These are phyloP conservation scores for Dolichallabes microphthalmus DNA, from an alignment of 2,113 vertebrate genomes.

Conservation along the genomic window DNA sequence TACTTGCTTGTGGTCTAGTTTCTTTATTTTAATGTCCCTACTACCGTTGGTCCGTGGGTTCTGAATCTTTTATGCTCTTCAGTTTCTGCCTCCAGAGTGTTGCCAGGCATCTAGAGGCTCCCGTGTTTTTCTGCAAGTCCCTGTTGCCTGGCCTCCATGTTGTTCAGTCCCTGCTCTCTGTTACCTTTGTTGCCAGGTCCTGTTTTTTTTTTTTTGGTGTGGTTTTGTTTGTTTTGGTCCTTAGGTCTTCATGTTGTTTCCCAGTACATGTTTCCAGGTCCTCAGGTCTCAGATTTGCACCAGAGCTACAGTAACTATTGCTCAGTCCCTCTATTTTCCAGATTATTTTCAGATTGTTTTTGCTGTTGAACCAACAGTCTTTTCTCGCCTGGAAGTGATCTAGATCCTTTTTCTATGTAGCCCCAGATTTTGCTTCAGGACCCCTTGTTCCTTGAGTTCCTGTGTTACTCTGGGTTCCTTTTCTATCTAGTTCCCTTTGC, in stretches of 20 bases:
- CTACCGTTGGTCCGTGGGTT: neutral
- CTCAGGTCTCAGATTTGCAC: neutral
- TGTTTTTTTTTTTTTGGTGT: neutral
- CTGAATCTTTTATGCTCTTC: neutral
- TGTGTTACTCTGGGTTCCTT: too few species aligned
- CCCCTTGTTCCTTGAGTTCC: too few species aligned
- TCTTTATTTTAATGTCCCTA: neutral
- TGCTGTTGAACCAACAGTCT: neutral
- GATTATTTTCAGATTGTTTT: neutral
- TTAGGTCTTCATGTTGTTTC: neutral
- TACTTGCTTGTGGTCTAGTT: neutral
- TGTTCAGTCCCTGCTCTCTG: neutral
- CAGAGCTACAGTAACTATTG: neutral
- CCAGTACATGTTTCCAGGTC: neutral
- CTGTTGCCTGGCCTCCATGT: neutral
- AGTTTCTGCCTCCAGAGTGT: neutral
- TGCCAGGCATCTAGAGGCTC: neutral
- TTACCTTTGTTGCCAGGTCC: neutral
- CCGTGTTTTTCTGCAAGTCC: neutral
- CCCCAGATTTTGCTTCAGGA: too few species aligned
- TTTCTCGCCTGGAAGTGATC: neutral
- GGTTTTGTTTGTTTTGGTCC: neutral
- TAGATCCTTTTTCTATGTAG: too few species aligned
- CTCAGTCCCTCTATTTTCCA: neutral
- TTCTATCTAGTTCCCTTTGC: neutral